Percentiles rank a stretch among this genome's conserved stretches.
phyloP scores from a whole-genome alignment of 2,797 vertebrate species.

The Clarias platycephalus region DNA sequence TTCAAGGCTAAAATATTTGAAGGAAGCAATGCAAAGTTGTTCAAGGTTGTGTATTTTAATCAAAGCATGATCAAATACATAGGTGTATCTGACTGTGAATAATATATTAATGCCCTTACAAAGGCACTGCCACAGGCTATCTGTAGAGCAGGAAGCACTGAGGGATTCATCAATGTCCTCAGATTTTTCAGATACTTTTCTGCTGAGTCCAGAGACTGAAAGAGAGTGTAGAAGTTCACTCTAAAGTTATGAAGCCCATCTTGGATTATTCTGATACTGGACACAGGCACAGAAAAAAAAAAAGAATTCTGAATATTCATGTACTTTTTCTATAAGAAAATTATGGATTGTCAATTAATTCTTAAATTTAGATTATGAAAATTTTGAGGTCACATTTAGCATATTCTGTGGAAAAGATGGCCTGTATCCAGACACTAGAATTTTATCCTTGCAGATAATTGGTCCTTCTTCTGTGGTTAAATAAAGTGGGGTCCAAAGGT shows the following conservation, averaged over 20 bases:
- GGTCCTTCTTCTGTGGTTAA: background rate
- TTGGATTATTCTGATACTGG: conserved; percentile 18
- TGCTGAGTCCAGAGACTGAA: conserved; percentile 57
- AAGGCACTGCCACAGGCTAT: conserved; percentile 64
- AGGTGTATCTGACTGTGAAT: conserved; percentile 69
- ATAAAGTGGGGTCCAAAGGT: background rate
- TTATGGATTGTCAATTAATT: background rate
- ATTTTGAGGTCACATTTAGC: background rate
- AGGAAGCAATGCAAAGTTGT: conserved; percentile 37
- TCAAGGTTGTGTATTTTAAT: conserved; percentile 66
- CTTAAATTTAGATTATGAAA: background rate
- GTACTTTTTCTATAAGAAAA: background rate
- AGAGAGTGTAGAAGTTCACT: conserved; percentile 48
- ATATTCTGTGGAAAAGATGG: background rate
- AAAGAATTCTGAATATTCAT: background rate
- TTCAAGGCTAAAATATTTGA: conserved; percentile 33
- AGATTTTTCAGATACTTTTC: conserved; percentile 55
- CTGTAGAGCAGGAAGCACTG: conserved; percentile 48
- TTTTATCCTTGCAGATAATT: background rate
- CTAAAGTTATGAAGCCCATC: conserved; percentile 53
- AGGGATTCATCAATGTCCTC: conserved; percentile 57
- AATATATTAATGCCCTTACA: conserved; percentile 70
- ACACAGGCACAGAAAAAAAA: background rate
- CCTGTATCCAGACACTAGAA: background rate
- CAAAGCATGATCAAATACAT: conserved; percentile 72